These are phyloP conservation scores for Ptychobarbus kaznakovi DNA, from an alignment of 2,797 vertebrate genomes.

Conservation along the genomic window DNA sequence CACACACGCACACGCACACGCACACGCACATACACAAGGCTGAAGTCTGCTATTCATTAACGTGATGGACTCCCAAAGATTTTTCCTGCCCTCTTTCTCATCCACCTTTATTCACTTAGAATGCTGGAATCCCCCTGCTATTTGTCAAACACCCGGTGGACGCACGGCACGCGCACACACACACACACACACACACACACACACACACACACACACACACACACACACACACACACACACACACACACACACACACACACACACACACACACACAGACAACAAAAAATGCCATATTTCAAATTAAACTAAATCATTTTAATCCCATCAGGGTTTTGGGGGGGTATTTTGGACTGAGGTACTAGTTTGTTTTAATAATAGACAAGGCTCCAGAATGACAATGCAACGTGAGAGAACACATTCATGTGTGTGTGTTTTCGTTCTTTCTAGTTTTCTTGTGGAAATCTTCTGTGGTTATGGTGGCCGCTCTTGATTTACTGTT, in stretches of 20 bases:
- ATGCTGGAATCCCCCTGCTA: slow-evolving; percentile 19
- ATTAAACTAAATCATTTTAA: not conserved
- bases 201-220: not conserved
- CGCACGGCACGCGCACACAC: too few species aligned
- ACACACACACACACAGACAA: not conserved
- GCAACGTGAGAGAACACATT: not conserved
- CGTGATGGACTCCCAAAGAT: slow-evolving; percentile 73
- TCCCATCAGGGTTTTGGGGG: not conserved
- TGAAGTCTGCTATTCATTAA: slow-evolving; percentile 80
- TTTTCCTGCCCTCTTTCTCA: slow-evolving; percentile 72
- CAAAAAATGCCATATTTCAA: not conserved
- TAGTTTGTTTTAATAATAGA: not conserved
- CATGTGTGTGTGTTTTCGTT: not conserved
- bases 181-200: not conserved
- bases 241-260: not conserved
- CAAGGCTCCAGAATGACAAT: not conserved
- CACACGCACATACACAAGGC: not conserved
- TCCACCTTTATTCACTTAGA: not conserved
- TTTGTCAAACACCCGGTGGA: slow-evolving; percentile 6
- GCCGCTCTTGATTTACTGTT: not conserved
- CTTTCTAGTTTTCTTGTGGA: not conserved
- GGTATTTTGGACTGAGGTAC: not conserved
- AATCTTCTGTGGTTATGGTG: not conserved
- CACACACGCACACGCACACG: slow-evolving; percentile 6
- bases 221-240: not conserved